Conservation (phyloP, 1,140 invertebrate species). For the Drosophila erecta region DNA sequence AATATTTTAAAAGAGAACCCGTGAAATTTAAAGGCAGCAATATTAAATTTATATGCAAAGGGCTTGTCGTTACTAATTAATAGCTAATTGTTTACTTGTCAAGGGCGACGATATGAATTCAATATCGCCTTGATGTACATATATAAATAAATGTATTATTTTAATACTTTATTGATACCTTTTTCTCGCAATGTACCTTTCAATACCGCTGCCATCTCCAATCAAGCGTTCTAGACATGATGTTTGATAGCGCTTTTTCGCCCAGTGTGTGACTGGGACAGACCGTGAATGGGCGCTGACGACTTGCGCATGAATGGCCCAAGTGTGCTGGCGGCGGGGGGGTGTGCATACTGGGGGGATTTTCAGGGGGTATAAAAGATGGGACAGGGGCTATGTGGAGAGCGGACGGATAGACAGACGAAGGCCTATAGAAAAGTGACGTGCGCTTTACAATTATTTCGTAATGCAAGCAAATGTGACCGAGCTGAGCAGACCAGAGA, state of each 20-base stretch:
- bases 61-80: too few species aligned
- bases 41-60: too few species aligned
- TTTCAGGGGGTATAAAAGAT: neutral
- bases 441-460: conserved; percentile 81
- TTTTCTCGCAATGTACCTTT: conserved; percentile 11
- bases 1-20: too few species aligned
- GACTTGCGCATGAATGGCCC: conserved; percentile 81
- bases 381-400: conserved; percentile 19
- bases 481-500: conserved; percentile 48
- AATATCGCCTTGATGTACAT: too few species aligned
- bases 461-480: conserved; percentile 81
- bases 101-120: neutral
- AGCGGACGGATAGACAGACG: conserved; percentile 58
- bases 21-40: too few species aligned
- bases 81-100: too few species aligned
- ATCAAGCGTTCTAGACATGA: conserved; percentile 19
- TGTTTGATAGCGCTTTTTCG: conserved; percentile 26
- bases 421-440: conserved; percentile 81
- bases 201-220: conserved; percentile 8
- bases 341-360: neutral
- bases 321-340: conserved; percentile 47
- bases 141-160: too few species aligned
- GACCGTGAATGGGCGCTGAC: conserved; percentile 75
- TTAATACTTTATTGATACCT: neutral
- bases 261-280: conserved; percentile 34